Base-by-base conservation (phyloP, 2,113 vertebrate genomes). In the Tylochromis polylepis region DNA sequence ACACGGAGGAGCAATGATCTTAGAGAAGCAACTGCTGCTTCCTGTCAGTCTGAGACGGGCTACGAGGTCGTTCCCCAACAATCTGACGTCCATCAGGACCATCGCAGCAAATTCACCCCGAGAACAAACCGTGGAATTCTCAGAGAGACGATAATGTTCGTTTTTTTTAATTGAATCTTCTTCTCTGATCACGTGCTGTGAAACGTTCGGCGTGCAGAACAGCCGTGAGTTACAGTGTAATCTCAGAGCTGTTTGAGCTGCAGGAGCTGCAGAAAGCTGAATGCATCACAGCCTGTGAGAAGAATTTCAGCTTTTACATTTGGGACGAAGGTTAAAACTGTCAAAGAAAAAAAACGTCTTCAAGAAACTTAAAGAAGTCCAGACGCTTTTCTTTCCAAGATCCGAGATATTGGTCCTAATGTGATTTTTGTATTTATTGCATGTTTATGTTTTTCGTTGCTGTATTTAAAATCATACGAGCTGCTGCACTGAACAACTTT, bases 341-440 rank as follows among this genome's bases (percentile, higher is more conserved):
- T n/a, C 10, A 65, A 65, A 65, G 10, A 22, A 8, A 41, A 41
- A 3, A 8, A 4, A 4, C 0, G 0, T 36, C 59, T 62, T 62
- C 18, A 62, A 62, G 31, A 62, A 62, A 62, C 59, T 20, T 36
- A 12, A 62, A 36, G 31, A n/a, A n/a, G n/a, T n/a, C n/a, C n/a
- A n/a, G n/a, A n/a, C n/a, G n/a, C n/a, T n/a, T n/a, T n/a, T n/a
- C n/a, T n/a, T n/a, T n/a, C n/a, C n/a, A n/a, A n/a, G n/a, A n/a
- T n/a, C n/a, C n/a, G n/a, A n/a, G n/a, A n/a, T n/a, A n/a, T n/a
- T n/a, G n/a, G n/a, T n/a, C n/a, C n/a, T n/a, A n/a, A n/a, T n/a
- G n/a, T n/a, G n/a, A n/a, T 36, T 62, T 62, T 11, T 62, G 59
- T 62, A 62, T 62, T 62, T 36, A 62, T 62, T 62, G 5, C 10